Base-by-base conservation (phyloP, 2,797 vertebrate species). In the Threskiornis aethiopicus region DNA sequence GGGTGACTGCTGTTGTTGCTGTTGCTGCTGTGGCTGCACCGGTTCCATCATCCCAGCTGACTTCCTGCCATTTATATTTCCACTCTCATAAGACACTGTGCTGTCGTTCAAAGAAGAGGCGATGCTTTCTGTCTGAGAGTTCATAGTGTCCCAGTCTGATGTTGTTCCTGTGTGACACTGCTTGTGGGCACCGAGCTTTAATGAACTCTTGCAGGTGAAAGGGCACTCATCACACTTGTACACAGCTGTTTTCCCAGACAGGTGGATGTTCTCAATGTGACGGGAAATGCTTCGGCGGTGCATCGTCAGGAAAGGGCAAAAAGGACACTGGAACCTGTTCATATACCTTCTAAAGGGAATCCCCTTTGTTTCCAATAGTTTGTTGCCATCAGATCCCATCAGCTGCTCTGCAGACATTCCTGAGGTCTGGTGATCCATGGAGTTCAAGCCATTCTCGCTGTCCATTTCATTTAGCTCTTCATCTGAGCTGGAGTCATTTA, bases 321-420 rank as follows among this genome's bases (percentile, higher is more conserved):
- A 99, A 84, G 99, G 99, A 95, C 99, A 99, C 97, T 99, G 99
- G 96, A 99, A 99, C 86, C 99, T 98, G 97, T 99, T 99, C 99
- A 99, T 99, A 96, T 99, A 99, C 85, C 99, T 99, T 97, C 99
- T 98, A 96, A 99, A 99, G 0, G 99, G 99, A 97, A 99, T 99
- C 91, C 99, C 99, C 97, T 99, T 99, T 62, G 99, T 99, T 98
- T 99, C 99, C 97, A 99, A 96, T 78, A 99, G 97, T 97, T 99
- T 99, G 97, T 99, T 99, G 97, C 99, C 99, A 86, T 99, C 99
- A 33, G 99, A 99, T 77, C 99, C 98, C 98, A 99, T 98, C 91
- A 99, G 98, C 94, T 99, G 99, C 96, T 99, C 99, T 69, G 98
- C 98, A 80, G 98, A 98, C 94, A 99, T 96, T 97, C 98, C 99